These are phyloP conservation scores for Creontiades dilutus DNA, from an alignment of 2,888 invertebrate species.

Conservation along the genomic window DNA sequence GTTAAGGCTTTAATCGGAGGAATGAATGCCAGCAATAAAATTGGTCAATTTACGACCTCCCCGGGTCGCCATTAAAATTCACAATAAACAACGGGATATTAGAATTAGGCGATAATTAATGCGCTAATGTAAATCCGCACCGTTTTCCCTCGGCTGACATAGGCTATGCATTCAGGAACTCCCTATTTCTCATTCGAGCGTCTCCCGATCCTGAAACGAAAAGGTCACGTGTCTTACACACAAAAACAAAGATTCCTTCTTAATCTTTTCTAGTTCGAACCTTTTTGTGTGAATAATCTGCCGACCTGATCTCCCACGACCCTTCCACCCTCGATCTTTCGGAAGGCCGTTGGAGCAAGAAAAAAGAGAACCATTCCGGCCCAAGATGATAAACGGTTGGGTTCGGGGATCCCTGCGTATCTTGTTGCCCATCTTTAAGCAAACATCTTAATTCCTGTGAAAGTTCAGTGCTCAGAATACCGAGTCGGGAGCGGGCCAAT, in stretches of 20 bases:
- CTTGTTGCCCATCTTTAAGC: constrained; percentile 55
- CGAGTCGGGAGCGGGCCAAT: constrained; percentile 49
- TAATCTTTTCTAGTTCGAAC: constrained; percentile 33
- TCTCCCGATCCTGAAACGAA: neutral
- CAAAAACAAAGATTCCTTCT: constrained; percentile 28
- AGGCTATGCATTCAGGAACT: neutral
- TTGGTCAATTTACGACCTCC: neutral
- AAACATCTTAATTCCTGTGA: constrained; percentile 65
- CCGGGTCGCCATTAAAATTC: neutral
- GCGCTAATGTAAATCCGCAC: constrained; percentile 14
- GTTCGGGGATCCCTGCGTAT: constrained; percentile 39
- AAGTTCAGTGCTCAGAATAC: constrained; percentile 54
- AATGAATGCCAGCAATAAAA: neutral
- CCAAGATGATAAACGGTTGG: constrained; percentile 52
- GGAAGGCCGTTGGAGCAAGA: neutral
- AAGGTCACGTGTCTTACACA: constrained; percentile 12
- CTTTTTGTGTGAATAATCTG: constrained; percentile 30
- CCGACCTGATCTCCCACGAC: constrained; percentile 32
- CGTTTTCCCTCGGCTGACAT: constrained; percentile 1
- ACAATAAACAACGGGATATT: constrained; percentile 26
- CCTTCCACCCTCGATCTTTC: constrained; percentile 20
- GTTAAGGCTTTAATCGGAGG: neutral
- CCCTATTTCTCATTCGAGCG: neutral
- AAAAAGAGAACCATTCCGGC: neutral
- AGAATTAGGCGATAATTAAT: neutral